Conservation (phyloP, 2,888 invertebrate genomes). For the Dasysyrphus tricinctus region DNA sequence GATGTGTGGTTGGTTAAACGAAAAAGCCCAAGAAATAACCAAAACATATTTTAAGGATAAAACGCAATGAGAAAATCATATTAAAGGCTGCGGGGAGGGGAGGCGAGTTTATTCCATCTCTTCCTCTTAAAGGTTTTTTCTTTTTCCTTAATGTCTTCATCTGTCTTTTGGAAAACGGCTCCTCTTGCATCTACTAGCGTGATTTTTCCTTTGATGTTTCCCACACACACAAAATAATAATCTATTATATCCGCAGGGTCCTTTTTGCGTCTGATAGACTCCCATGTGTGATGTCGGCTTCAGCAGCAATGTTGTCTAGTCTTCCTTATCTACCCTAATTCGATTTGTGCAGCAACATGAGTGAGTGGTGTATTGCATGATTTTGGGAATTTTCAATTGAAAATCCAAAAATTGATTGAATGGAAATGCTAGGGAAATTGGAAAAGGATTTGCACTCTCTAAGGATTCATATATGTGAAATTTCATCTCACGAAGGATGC, state of each 20-base stretch:
- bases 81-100: conserved; percentile 22
- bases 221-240: conserved; percentile 29
- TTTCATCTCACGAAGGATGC: neutral
- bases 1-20: conserved; percentile 39
- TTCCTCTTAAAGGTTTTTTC: neutral
- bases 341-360: conserved; percentile 53
- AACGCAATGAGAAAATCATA: conserved; percentile 67
- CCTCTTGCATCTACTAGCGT: conserved; percentile 37
- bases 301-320: conserved; percentile 11
- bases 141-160: conserved; percentile 61
- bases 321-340: conserved; percentile 58
- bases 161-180: conserved; percentile 7
- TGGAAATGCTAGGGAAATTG: conserved; percentile 51
- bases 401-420: conserved; percentile 65
- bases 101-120: conserved; percentile 32
- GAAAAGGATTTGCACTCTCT: conserved; percentile 28
- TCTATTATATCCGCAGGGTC: conserved; percentile 57
- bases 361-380: conserved; percentile 40
- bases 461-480: neutral
- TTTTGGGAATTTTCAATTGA: conserved; percentile 61
- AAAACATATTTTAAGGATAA: conserved; percentile 71
- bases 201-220: conserved; percentile 66
- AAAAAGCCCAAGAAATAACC: conserved; percentile 35
- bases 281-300: neutral
- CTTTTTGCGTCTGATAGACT: conserved; percentile 63